phyloP scores from a whole-genome alignment of 2,797 vertebrate genomes.

The Lacerta agilis region DNA sequence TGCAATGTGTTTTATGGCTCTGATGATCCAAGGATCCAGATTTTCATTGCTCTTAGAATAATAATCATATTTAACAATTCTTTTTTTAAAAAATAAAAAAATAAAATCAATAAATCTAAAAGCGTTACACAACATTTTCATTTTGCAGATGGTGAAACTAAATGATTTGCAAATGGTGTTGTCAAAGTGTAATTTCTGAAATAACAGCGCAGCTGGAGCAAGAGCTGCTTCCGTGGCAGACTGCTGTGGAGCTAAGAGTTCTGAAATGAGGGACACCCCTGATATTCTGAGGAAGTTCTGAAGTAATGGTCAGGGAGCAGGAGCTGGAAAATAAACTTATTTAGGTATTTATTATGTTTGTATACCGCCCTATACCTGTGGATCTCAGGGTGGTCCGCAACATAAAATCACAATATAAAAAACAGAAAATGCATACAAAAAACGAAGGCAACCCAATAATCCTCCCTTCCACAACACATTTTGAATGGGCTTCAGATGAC shows the following conservation, averaged over 20 bases:
- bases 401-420: too few relatives aligned
- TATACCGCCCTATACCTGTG: too few relatives aligned
- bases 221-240: not conserved
- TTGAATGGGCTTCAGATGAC: not conserved
- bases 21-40: conserved; percentile 30
- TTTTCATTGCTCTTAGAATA: conserved; percentile 27
- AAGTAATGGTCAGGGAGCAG: not conserved
- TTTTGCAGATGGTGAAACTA: not conserved
- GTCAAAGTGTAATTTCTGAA: conserved; percentile 8
- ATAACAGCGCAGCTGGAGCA: not conserved
- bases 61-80: conserved; percentile 20
- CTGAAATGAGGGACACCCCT: not conserved
- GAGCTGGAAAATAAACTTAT: not conserved
- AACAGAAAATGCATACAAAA: too few relatives aligned
- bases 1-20: conserved; percentile 49
- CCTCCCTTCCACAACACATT: not conserved
- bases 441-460: not conserved
- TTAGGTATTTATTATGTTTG: too few relatives aligned
- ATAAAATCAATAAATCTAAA: conserved; percentile 6
- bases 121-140: conserved; percentile 18
- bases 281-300: not conserved
- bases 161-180: conserved; percentile 16
- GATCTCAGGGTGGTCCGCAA: too few relatives aligned
- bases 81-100: not conserved
- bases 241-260: not conserved